phyloP scores from a whole-genome alignment of 2,888 invertebrate species.

The Petrophora chlorosata region DNA sequence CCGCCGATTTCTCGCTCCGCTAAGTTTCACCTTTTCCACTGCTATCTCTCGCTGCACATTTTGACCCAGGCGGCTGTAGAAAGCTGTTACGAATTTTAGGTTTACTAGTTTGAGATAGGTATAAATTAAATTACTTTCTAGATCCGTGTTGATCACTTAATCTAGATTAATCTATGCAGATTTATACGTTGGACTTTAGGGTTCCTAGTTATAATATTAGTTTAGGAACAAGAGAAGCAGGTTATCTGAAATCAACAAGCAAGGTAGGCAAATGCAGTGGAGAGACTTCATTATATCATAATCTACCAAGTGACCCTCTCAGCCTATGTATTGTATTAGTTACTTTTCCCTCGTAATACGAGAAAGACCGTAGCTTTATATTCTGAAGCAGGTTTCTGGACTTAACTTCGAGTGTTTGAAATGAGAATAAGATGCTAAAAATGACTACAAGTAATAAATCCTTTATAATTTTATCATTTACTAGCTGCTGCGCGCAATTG shows the following conservation, averaged over 20 bases:
- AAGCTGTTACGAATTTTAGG: conserved; percentile 54
- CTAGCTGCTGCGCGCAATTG: too few species aligned
- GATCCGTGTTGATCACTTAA: conserved; percentile 9
- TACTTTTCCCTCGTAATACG: not conserved
- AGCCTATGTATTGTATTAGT: not conserved
- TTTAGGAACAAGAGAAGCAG: too few species aligned
- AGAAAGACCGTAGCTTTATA: not conserved
- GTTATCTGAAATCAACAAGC: too few species aligned
- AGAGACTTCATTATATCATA: too few species aligned
- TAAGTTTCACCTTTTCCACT: conserved; percentile 82
- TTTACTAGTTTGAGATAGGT: conserved; percentile 20
- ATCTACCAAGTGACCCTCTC: too few species aligned
- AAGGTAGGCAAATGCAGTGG: too few species aligned
- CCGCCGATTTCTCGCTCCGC: conserved; percentile 82
- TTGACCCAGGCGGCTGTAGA: conserved; percentile 72
- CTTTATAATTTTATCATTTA: not conserved
- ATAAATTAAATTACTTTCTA: conserved; percentile 19
- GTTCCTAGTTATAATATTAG: too few species aligned
- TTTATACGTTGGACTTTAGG: too few species aligned
- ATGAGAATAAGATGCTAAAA: not conserved
- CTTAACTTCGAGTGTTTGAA: not conserved
- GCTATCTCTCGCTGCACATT: conserved; percentile 64
- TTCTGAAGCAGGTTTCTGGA: not conserved
- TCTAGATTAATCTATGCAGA: not conserved
- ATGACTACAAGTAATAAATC: not conserved